These are phyloP conservation scores for Octodon degus DNA, from an alignment of 2,113 vertebrate genomes.

Conservation along the genomic window DNA sequence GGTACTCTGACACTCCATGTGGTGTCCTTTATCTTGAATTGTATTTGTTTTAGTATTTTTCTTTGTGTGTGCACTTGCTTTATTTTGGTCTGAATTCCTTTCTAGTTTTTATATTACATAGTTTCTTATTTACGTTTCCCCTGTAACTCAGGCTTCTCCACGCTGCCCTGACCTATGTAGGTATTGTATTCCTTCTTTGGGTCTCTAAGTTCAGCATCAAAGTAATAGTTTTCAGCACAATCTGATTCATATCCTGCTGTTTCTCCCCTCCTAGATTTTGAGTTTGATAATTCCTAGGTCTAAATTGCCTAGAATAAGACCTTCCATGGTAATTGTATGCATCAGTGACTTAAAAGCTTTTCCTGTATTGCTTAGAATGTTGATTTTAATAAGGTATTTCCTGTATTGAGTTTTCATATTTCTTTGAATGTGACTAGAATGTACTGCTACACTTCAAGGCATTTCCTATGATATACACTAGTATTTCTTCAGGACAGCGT, in stretches of 20 bases:
- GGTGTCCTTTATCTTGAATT: not conserved
- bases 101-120: not conserved
- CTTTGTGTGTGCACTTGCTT: not conserved
- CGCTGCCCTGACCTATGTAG: not conserved
- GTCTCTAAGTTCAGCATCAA: not conserved
- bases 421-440: slow-evolving; percentile 18
- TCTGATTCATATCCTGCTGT: not conserved
- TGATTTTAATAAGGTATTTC: slow-evolving; percentile 37
- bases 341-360: slow-evolving; percentile 25
- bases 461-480: not conserved
- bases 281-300: not conserved
- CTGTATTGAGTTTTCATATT: slow-evolving; percentile 47
- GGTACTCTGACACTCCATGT: not conserved
- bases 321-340: not conserved
- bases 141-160: not conserved
- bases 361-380: not conserved
- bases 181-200: not conserved
- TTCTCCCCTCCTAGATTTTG: not conserved
- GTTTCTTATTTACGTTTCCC: not conserved
- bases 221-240: not conserved
- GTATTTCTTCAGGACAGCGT: slow-evolving; percentile 14
- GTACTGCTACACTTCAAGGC: not conserved
- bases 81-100: not conserved
- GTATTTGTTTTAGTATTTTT: not conserved
- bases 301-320: not conserved